Evolutionary conservation across 2,797 vertebrate genomes (phyloP), one percentile per base, ranked within the genome.

Genomic region (Lacerta viridis): DNA sequence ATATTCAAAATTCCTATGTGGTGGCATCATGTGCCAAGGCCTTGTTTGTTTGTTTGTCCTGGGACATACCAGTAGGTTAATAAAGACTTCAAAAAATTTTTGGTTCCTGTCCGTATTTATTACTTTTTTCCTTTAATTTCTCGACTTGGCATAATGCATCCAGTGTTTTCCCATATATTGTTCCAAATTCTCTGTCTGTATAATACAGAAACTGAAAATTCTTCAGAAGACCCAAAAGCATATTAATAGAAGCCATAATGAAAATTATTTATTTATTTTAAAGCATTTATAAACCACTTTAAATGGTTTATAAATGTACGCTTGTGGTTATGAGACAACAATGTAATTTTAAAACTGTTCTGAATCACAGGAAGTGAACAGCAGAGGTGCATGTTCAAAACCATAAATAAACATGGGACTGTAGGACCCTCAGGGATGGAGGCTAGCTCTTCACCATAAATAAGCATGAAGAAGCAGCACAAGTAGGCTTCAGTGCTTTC

Each of bases 1-100:
- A 84, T 72, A 61, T 80, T 88, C 43, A 29, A 88, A 13, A 84
- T 88, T 84, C 82, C 82, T 79, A 43, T 18, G 25, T 61, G 15
- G 29, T 66, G 55, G 33, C 11, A 82, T 88, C 66, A 59, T 8
- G 7, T 79, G 39, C 72, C 29, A 59, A 71, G 10, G 75, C 33
- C 50, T 78, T 8, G 69, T 33, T 33, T 36, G 5, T 50, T 82
- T n/a, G 27, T 55, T 55, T 29, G 27, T 41, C 74, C 33, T 69
- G 18, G 41, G 39, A 66, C 46, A 29, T 39, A 33, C 33, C 33
- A 2, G 33, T 33, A 68, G 2, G 25, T 43, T 20, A 43, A 33
- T 11, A 55, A 23, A 43, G 9, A 55, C 18, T 74, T 86, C 27
- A 33, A 33, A 33, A 33, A 17, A n/a, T 46, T 75, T 17, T 83